phyloP scores from a whole-genome alignment of 2,888 invertebrate species.

The Mesorhabditis sp. region DNA sequence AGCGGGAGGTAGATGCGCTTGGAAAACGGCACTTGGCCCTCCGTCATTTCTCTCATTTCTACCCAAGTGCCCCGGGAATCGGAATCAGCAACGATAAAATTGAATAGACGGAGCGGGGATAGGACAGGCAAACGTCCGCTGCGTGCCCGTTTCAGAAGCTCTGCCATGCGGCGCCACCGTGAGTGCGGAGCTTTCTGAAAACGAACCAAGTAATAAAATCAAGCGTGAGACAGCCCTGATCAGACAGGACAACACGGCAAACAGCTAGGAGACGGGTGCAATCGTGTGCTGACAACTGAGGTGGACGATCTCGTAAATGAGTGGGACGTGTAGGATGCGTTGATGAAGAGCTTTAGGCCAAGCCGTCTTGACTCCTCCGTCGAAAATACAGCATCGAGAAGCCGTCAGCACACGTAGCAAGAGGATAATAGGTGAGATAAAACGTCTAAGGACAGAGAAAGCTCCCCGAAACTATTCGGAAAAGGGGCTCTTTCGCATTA shows the following conservation, averaged over 20 bases:
- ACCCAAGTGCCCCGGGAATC: neutral
- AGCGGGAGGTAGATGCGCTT: slow-evolving; percentile 8
- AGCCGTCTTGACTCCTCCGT: too few relatives aligned
- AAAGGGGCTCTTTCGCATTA: too few relatives aligned
- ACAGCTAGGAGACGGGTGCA: neutral
- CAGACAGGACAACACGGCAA: neutral
- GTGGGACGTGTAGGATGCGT: too few relatives aligned
- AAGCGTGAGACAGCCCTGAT: neutral
- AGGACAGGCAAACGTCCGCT: neutral
- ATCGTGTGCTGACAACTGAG: too few relatives aligned
- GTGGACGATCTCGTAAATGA: too few relatives aligned
- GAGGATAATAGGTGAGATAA: too few relatives aligned
- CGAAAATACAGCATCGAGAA: too few relatives aligned
- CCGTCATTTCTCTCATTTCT: neutral
- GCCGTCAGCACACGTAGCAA: too few relatives aligned
- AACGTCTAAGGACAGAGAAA: too few relatives aligned
- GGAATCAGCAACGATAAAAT: slow-evolving; percentile 12
- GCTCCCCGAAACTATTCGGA: too few relatives aligned
- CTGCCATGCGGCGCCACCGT: neutral
- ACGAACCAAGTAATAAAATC: neutral
- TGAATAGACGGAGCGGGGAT: neutral
- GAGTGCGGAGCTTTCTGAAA: neutral
- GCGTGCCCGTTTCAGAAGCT: neutral
- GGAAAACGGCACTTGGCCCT: too few relatives aligned
- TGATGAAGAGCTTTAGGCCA: too few relatives aligned